Base-by-base conservation (phyloP, 2,797 vertebrate species). In the Pseudotriccus pelzelni region DNA sequence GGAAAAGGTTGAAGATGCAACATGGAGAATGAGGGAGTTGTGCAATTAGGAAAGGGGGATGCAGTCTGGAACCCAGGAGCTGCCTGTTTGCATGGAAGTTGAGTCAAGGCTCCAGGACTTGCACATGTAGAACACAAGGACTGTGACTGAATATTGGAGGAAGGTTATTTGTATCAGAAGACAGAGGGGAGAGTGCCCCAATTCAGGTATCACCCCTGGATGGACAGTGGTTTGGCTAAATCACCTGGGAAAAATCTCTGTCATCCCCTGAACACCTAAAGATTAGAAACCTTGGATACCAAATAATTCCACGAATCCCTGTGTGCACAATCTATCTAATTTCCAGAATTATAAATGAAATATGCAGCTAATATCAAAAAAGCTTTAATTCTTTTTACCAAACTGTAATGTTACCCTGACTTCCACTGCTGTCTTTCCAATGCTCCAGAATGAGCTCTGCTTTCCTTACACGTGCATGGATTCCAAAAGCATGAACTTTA, bases 1-100 rank as follows among this genome's bases (percentile, higher is more conserved):
- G 4, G 15, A 23, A 23, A 46, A 23, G 6, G 14, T 2, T 2
- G 2, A 17, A 46, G 7, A 9, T 0, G 0, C 13, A 20, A 13
- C 3, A 36, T 5, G 27, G 28, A 63, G 59, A 7, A 55, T 12
- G 46, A 72, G 10, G 22, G 10, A n/a, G 37, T 4, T 39, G 11
- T n/a, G 19, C 36, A 43, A 14, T 17, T 62, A 55, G 41, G 23
- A 28, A 49, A 37, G 12, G 7, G 3, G 27, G 5, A 55, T 43
- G 36, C 3, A 49, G 11, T n/a, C 49, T 36, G 14, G 32, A 56
- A 56, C 1, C 20, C 32, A 34, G 25, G 36, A 30, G 22, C 2
- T 55, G 5, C 11, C 25, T 39, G 14, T n/a, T 83, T 63, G 37
- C 7, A 14, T 6, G 22, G 14, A 59, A 52, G 10, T 23, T 43